Evolutionary conservation across 2,797 vertebrate genomes (phyloP), one percentile per base, ranked within the genome.

Genomic region (Gymnoscopelus microlampas): DNA sequence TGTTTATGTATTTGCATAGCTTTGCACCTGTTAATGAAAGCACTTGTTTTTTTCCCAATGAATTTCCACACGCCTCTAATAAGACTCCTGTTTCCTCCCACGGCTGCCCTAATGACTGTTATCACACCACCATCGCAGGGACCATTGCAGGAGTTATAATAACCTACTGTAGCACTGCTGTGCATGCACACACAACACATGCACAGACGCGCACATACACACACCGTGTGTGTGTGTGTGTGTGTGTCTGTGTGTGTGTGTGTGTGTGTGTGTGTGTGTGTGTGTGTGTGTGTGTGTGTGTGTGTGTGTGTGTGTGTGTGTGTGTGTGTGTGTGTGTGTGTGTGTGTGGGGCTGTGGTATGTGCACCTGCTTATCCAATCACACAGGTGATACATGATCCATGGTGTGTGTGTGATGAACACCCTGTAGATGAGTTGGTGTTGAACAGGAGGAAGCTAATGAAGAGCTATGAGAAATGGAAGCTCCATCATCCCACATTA

Each of bases 51-150:
- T 89, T 44, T 44, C 39, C 80, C 85, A 87, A 84, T 86, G 84
- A 89, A 85, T 87, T 85, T 87, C 61, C 60, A 64, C 74, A 85
- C 84, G 87, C 84, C 86, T 88, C 83, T 89, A 91, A 92, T 90
- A 92, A 90, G 89, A 83, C 86, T 63, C 85, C 66, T 58, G 76
- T 88, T 89, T 92, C 83, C 90, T 88, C 91, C 92, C 90, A 91
- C 92, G 76, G 89, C 86, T 90, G 73, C 79, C 80, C 74, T 94
- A 92, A 93, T 93, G 85, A 94, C 91, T 94, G 91, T 94, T 92
- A 94, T 93, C 92, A 93, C 92, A 92, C 92, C 82, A 88, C 77
- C 82, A 77, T 91, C 68, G 48, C 81, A 84, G 75, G 81, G 82
- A 79, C 79, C 77, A 73, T 77, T 68, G 48, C 81, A 79, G 78